These are phyloP conservation scores for Rhynchomys soricoides DNA, from an alignment of 2,113 vertebrate genomes.

Conservation along the genomic window DNA sequence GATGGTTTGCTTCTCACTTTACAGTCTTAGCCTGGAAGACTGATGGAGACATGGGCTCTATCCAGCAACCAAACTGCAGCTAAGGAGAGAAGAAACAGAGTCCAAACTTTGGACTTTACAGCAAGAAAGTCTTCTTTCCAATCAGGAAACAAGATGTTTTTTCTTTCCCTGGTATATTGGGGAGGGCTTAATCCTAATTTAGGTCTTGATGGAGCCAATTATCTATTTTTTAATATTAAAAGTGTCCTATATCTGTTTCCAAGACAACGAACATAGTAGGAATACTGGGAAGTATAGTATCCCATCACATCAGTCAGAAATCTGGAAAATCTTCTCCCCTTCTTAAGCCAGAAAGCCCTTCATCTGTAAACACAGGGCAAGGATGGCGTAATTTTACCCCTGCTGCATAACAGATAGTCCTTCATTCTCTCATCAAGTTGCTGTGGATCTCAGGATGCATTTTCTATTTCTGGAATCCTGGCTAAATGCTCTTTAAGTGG, in stretches of 20 bases:
- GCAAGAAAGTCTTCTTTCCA: neutral
- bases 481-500: constrained; percentile 76
- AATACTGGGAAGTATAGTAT: neutral
- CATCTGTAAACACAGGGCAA: constrained; percentile 68
- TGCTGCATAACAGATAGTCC: constrained; percentile 66
- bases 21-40: neutral
- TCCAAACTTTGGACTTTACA: neutral
- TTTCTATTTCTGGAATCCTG: constrained; percentile 65
- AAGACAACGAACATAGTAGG: constrained; percentile 65
- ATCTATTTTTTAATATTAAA: constrained; percentile 40
- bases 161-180: neutral
- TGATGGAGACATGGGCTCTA: neutral
- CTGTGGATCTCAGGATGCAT: constrained; percentile 62
- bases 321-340: neutral
- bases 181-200: constrained; percentile 16
- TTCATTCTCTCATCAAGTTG: constrained; percentile 72
- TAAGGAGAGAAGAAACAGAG: neutral
- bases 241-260: constrained; percentile 60
- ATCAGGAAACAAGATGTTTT: constrained; percentile 28
- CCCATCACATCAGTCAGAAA: constrained; percentile 47
- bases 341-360: constrained; percentile 56
- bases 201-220: constrained; percentile 53
- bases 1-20: neutral
- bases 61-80: neutral
- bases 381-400: constrained; percentile 63